phyloP scores from a whole-genome alignment of 2,797 vertebrate genomes.

The Chiloscyllium punctatum region DNA sequence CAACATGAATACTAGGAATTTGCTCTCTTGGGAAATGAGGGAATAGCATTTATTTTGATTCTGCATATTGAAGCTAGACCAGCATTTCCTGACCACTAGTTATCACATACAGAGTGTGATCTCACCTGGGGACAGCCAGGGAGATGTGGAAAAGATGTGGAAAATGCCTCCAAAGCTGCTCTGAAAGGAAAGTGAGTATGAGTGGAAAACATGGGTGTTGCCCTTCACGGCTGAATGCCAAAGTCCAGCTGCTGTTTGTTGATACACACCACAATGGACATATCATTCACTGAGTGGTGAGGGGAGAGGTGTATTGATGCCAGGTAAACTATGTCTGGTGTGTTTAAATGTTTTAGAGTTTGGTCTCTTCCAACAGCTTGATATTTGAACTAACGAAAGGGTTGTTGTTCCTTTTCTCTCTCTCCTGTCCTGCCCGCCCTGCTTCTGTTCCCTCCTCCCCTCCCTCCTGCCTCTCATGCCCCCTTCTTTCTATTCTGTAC shows the following conservation, averaged over 20 bases:
- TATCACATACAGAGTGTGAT: background rate
- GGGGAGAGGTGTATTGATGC: background rate
- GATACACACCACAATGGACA: background rate
- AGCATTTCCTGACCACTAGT: too few relatives aligned
- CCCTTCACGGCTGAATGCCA: background rate
- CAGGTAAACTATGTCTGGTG: background rate
- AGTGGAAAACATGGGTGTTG: background rate
- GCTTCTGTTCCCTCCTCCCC: background rate
- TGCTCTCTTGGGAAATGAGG: too few relatives aligned
- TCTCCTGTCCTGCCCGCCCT: background rate
- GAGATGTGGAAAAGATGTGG: background rate
- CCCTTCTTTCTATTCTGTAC: background rate
- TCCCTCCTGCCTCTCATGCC: background rate
- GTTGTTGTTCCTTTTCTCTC: background rate
- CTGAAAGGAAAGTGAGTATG: background rate
- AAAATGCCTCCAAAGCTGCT: background rate
- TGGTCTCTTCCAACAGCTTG: background rate
- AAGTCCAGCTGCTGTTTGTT: background rate
- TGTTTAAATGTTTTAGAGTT: background rate
- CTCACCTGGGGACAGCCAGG: background rate
- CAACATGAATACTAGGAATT: too few relatives aligned
- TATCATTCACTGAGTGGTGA: too few relatives aligned
- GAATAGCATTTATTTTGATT: too few relatives aligned
- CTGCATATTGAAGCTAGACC: too few relatives aligned
- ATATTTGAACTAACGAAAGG: conserved; percentile 19